These are phyloP conservation scores for Antheraea mylitta DNA, from an alignment of 1,140 invertebrate species.

Conservation along the genomic window DNA sequence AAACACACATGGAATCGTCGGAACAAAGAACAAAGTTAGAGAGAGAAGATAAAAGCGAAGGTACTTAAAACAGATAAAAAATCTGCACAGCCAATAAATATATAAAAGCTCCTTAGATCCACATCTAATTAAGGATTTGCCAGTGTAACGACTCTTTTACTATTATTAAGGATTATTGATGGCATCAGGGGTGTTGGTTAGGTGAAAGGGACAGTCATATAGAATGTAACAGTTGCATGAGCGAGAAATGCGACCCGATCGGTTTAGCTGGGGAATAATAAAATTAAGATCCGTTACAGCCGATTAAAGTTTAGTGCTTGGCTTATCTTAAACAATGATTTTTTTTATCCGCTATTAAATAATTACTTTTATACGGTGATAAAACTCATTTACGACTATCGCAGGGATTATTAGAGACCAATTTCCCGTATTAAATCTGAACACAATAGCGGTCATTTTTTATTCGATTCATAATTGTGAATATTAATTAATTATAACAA, in stretches of 20 bases:
- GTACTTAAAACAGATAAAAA: not conserved
- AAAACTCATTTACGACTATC: too few species aligned
- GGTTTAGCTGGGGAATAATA: constrained; percentile 13
- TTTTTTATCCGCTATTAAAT: not conserved
- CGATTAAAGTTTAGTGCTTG: constrained; percentile 37
- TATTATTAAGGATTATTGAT: constrained; percentile 19
- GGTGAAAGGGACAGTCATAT: constrained; percentile 10
- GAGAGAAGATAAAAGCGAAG: not conserved
- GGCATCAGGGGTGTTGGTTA: not conserved
- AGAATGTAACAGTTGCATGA: not conserved
- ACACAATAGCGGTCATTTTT: too few species aligned
- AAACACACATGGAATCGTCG: too few species aligned
- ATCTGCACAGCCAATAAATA: too few species aligned
- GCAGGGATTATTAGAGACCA: too few species aligned
- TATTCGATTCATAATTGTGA: too few species aligned
- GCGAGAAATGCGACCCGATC: constrained; percentile 11
- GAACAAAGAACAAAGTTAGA: not conserved
- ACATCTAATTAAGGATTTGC: constrained; percentile 7
- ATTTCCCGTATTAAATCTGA: too few species aligned
- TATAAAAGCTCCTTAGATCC: constrained; percentile 1
- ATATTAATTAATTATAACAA: too few species aligned
- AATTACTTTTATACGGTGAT: too few species aligned
- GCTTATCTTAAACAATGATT: constrained; percentile 16
- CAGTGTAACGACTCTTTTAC: constrained; percentile 18
- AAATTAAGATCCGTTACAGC: constrained; percentile 18